These are phyloP conservation scores for Sylvilagus bachmani DNA, from an alignment of 2,113 vertebrate genomes.

Conservation along the genomic window DNA sequence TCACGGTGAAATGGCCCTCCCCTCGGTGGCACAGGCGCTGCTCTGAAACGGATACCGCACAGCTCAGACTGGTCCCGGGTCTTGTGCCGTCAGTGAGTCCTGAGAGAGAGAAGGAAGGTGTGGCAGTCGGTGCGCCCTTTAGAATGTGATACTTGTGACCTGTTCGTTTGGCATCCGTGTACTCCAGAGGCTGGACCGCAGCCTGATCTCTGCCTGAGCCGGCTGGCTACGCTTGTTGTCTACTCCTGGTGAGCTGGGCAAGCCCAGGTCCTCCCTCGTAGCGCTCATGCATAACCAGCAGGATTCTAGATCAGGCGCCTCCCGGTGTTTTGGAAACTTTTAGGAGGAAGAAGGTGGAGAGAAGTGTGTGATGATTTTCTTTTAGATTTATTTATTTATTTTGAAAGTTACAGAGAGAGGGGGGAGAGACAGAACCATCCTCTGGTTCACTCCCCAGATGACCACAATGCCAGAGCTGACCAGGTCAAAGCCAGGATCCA, in stretches of 20 bases:
- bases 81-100: neutral
- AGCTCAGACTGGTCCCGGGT: neutral
- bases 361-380: neutral
- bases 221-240: neutral
- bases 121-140: neutral
- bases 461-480: too few relatives aligned
- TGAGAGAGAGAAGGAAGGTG: neutral
- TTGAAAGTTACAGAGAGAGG: too few relatives aligned
- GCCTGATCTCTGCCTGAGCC: neutral
- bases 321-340: neutral
- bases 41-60: neutral
- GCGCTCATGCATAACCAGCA: neutral
- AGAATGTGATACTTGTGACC: neutral
- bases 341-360: neutral
- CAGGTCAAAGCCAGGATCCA: too few relatives aligned
- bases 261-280: neutral
- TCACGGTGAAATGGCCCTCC: slow-evolving; percentile 18
- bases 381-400: neutral
- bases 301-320: neutral
- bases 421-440: too few relatives aligned
- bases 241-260: neutral
- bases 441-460: too few relatives aligned
- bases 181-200: neutral
- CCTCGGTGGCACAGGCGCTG: neutral
- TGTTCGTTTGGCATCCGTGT: neutral